Conservation (phyloP, 2,797 vertebrate genomes). For the Okamejei kenojei region DNA sequence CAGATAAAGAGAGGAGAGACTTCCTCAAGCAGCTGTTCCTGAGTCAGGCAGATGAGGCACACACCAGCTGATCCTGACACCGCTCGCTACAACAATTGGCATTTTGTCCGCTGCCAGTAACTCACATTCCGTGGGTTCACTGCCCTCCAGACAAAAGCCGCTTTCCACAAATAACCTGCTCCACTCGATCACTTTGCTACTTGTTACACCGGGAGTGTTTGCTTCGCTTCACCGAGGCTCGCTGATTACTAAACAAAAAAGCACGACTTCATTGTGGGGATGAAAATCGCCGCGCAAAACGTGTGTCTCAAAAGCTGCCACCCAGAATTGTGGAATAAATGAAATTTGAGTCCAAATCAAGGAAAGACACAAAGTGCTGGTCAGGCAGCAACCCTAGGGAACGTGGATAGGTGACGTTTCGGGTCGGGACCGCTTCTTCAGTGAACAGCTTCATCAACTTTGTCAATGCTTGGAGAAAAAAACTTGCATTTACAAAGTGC, state of each 20-base stretch:
- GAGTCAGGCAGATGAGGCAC: slow-evolving; percentile 35
- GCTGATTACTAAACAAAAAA: neutral
- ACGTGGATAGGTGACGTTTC: too few species aligned
- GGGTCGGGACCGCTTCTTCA: too few species aligned
- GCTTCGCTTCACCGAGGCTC: neutral
- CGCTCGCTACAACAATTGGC: slow-evolving; percentile 24
- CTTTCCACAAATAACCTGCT: neutral
- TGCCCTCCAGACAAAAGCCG: slow-evolving; percentile 7
- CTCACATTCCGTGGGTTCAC: slow-evolving; percentile 32
- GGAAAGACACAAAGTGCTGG: too few species aligned
- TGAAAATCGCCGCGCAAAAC: neutral
- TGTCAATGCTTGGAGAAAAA: too few species aligned
- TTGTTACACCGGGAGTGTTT: neutral
- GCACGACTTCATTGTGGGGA: neutral
- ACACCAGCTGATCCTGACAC: slow-evolving; percentile 34
- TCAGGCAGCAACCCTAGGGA: too few species aligned
- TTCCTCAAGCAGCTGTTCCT: slow-evolving; percentile 25
- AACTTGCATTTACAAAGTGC: too few species aligned
- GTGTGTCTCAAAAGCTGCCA: neutral
- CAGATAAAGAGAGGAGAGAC: neutral
- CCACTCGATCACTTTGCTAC: neutral
- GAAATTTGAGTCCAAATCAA: neutral
- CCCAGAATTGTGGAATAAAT: neutral
- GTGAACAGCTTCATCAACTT: too few species aligned
- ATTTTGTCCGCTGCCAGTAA: slow-evolving; percentile 28